These are phyloP conservation scores for Plagodis dolabraria DNA, from an alignment of 2,888 invertebrate species.

Conservation along the genomic window DNA sequence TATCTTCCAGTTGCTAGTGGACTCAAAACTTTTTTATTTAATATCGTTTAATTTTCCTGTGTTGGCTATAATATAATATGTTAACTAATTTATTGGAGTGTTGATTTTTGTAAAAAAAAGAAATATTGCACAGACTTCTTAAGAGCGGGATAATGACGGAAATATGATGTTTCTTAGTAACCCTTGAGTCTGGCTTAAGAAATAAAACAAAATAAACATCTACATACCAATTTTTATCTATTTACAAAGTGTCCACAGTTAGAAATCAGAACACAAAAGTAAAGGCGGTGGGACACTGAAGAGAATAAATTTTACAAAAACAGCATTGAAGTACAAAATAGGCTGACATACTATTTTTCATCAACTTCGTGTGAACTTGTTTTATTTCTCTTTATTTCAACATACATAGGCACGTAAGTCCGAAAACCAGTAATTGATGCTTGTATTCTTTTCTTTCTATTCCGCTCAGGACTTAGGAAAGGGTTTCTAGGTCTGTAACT, in stretches of 20 bases:
- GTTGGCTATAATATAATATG: too few species aligned
- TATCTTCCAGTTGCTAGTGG: too few species aligned
- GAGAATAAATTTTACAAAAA: constrained; percentile 21
- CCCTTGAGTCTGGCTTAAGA: not conserved
- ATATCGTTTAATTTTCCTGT: too few species aligned
- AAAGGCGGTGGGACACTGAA: constrained; percentile 45
- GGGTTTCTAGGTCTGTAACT: constrained; percentile 55
- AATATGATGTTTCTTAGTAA: too few species aligned
- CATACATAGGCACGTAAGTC: constrained; percentile 64
- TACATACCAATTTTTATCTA: constrained; percentile 29
- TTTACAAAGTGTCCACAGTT: constrained; percentile 49
- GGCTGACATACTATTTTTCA: not conserved
- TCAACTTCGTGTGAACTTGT: constrained; percentile 37
- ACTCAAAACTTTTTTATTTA: too few species aligned
- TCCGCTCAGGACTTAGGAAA: constrained; percentile 54
- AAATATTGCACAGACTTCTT: too few species aligned
- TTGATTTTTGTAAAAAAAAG: too few species aligned
- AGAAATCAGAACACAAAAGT: constrained; percentile 37
- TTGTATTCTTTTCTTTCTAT: constrained; percentile 64
- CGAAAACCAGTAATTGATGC: constrained; percentile 56
- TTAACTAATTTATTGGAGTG: too few species aligned
- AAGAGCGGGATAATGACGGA: too few species aligned
- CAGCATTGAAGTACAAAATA: constrained; percentile 3
- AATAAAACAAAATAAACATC: not conserved
- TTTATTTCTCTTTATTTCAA: constrained; percentile 70